Evolutionary conservation across 2,113 vertebrate genomes (phyloP).

Genomic region (Naja naja): DNA sequence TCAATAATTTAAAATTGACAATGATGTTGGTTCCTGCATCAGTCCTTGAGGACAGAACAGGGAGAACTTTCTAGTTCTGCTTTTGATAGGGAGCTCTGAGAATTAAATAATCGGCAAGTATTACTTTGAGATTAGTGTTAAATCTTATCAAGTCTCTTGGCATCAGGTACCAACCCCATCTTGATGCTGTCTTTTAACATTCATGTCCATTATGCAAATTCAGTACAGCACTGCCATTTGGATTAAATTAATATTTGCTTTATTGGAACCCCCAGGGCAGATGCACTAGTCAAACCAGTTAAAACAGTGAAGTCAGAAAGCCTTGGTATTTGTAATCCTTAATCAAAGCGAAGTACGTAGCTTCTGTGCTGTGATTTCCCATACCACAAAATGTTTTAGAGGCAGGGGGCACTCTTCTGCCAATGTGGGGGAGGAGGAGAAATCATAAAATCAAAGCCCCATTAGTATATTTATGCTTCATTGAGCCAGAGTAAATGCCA

Average conservation of each 20-base stretch:
- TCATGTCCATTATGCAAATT: background rate
- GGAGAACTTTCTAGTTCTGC: background rate
- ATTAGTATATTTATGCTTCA: background rate
- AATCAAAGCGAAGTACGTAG: slow-evolving; percentile 3
- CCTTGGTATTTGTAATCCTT: background rate
- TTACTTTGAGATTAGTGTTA: background rate
- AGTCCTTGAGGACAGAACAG: background rate
- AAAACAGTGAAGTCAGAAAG: background rate
- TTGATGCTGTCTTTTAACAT: background rate
- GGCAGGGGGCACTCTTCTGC: background rate
- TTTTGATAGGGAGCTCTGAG: background rate
- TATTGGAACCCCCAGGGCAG: background rate
- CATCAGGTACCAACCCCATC: background rate
- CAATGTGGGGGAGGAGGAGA: background rate
- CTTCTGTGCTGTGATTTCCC: background rate
- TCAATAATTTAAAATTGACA: background rate
- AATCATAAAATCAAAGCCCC: background rate
- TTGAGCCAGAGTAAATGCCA: background rate
- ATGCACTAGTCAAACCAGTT: background rate
- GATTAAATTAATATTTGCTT: slow-evolving; percentile 11
- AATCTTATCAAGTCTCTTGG: background rate
- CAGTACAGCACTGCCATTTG: background rate
- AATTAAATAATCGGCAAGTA: background rate
- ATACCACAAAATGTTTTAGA: background rate
- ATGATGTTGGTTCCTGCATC: background rate